Evolutionary conservation across 2,113 vertebrate species (phyloP), one percentile per base, ranked within the genome.

Genomic region (Corythoichthys haematopterus): DNA sequence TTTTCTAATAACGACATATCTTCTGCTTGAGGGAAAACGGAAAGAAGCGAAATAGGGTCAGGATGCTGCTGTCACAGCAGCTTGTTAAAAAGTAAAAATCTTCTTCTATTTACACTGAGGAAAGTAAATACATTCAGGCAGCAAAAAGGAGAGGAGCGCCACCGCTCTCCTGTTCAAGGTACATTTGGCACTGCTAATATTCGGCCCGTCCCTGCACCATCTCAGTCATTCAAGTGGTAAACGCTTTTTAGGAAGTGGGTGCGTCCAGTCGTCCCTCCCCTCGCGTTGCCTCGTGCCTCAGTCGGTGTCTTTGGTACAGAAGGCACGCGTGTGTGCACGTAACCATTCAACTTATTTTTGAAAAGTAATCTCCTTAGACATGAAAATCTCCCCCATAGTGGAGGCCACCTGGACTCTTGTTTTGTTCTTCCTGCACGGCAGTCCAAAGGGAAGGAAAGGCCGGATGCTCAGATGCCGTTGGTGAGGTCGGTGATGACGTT

Each of bases 401-500:
- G 45, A 58, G 80, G 76, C 66, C 79, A 66, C 71, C 69, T 13
- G n/a, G 56, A 66, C 61, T 65, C 68, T 56, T 43, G 47, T 28
- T 68, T 45, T 14, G 51, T 70, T 38, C 52, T 12, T 71, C 69
- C 76, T 65, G 71, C 66, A 77, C 48, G 4, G 77, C 52, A 65
- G 80, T 87, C 78, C 77, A 64, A 53, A 72, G 68, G 68, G 72
- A 71, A 72, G 69, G 51, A 59, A 75, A 74, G 66, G 59, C 69
- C 72, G 71, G 79, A 76, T 72, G 81, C 73, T 98, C 94, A 98
- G 71, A 99, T 98, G 72, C 97, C 96, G 53, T 94, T 94, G 78
- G 94, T 98, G 58, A 98, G 90, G 90, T 98, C 97, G 72, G 92
- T 93, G 90, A 98, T 96, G 74, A 99, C 91, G 13, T 85, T 94